These are phyloP conservation scores for Poeciliopsis turrubarensis DNA, from an alignment of 2,113 vertebrate genomes.

Conservation along the genomic window DNA sequence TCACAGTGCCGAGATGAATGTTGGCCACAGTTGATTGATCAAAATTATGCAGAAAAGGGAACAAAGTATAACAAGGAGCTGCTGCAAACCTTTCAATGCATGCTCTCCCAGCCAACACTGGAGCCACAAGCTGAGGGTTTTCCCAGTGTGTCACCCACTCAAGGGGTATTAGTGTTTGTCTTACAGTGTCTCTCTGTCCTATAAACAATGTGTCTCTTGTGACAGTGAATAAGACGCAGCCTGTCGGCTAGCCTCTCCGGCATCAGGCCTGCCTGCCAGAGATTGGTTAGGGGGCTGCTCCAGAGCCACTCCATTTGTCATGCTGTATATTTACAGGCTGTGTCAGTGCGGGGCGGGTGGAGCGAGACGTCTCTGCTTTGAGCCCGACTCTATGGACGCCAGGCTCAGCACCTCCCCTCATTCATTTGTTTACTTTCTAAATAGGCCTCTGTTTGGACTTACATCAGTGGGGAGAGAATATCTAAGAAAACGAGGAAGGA, in stretches of 20 bases:
- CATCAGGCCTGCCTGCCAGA: constrained; percentile 63
- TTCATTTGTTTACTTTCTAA: constrained; percentile 86
- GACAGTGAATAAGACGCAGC: constrained; percentile 71
- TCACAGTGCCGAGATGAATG: constrained; percentile 27
- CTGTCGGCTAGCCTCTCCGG: constrained; percentile 66
- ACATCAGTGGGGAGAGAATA: constrained; percentile 84
- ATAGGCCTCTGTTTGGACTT: constrained; percentile 84
- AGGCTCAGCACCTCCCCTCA: constrained; percentile 75
- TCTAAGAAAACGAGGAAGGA: constrained; percentile 88
- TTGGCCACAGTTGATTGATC: constrained; percentile 41
- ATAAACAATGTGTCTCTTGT: constrained; percentile 76
- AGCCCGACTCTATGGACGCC: constrained; percentile 70
- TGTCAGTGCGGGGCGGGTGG: constrained; percentile 67
- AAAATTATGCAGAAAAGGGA: constrained; percentile 14
- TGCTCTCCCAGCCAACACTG: constrained; percentile 40
- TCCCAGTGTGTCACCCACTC: constrained; percentile 68
- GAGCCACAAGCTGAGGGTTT: constrained; percentile 64
- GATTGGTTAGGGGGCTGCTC: constrained; percentile 64
- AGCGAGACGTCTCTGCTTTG: constrained; percentile 72
- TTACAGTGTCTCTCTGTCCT: constrained; percentile 72
- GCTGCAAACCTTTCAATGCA: constrained; percentile 31
- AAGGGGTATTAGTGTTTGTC: constrained; percentile 72
- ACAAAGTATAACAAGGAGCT: constrained; percentile 14
- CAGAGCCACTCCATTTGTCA: constrained; percentile 74
- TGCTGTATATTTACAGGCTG: constrained; percentile 75